Evolutionary conservation across 2,888 invertebrate genomes (phyloP).

Genomic region (Notodonta dromedarius): DNA sequence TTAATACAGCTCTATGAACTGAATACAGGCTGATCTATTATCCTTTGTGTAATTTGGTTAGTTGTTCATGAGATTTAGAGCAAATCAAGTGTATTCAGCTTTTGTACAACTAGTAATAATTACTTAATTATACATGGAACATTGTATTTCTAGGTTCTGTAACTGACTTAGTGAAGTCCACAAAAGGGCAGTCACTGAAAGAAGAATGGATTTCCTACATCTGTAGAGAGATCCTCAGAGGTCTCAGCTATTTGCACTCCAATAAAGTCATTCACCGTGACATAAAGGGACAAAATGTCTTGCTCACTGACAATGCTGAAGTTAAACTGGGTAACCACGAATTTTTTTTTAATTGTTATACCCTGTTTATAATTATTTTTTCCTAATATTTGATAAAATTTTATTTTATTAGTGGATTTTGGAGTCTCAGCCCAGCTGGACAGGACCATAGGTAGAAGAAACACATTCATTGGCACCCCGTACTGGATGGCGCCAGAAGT

Average conservation of each 20-base stretch:
- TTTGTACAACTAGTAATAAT: neutral
- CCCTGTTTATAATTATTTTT: neutral
- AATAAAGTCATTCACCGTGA: conserved; percentile 99
- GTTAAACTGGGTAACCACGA: conserved; percentile 93
- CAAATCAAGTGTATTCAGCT: neutral
- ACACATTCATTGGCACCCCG: conserved; percentile 99
- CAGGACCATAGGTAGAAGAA: conserved; percentile 98
- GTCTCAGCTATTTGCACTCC: conserved; percentile 98
- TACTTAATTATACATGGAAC: neutral
- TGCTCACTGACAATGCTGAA: conserved; percentile 99
- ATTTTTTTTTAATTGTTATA: neutral
- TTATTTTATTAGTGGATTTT: conserved; percentile 92
- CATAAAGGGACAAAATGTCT: conserved; percentile 99
- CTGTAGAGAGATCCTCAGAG: conserved; percentile 97
- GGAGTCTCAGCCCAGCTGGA: conserved; percentile 99
- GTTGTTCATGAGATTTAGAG: neutral
- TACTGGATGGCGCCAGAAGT: conserved; percentile 99
- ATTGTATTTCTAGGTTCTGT: conserved; percentile 89
- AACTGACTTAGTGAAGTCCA: conserved; percentile 99
- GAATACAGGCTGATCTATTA: too few relatives aligned
- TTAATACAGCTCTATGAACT: neutral
- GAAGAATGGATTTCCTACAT: conserved; percentile 99
- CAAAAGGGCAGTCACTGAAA: conserved; percentile 98
- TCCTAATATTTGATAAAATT: conserved; percentile 8
- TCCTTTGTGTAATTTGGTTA: too few relatives aligned